Evolutionary conservation across 1,140 invertebrate genomes (phyloP).

Genomic region (Scaptomyza pallida): DNA sequence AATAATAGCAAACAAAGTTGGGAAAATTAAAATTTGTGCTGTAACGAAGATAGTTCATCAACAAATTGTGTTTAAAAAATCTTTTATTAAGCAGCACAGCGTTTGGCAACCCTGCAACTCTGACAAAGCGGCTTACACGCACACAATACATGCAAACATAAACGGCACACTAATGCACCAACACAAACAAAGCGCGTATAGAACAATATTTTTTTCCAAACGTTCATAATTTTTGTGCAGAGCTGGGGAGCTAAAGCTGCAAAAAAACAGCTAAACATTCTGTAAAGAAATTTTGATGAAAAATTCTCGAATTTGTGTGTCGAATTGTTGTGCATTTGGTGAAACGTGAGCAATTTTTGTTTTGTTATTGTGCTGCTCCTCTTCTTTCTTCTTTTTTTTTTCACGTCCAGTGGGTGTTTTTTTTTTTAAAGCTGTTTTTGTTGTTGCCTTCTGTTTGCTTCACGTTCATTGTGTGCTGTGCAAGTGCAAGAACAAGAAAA

Average conservation of each 20-base stretch:
- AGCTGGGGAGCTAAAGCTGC: conserved; percentile 31
- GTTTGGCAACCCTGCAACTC: conserved; percentile 47
- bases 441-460: conserved; percentile 13
- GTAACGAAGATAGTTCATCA: background rate
- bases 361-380: conserved; percentile 39
- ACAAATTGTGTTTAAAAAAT: background rate
- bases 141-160: conserved; percentile 49
- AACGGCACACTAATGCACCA: conserved; percentile 44
- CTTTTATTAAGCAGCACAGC: background rate
- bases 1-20: background rate
- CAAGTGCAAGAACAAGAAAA: conserved; percentile 31
- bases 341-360: conserved; percentile 15
- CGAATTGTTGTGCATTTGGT: conserved; percentile 10
- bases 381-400: too few relatives aligned
- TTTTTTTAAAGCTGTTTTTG: background rate
- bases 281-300: conserved; percentile 6
- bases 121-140: conserved; percentile 58
- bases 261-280: conserved; percentile 13
- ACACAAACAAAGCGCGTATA: conserved; percentile 44
- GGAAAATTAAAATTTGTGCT: background rate
- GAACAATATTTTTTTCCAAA: conserved; percentile 65
- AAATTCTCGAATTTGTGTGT: conserved; percentile 10
- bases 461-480: conserved; percentile 5
- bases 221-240: conserved; percentile 66
- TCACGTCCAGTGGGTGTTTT: background rate